phyloP scores from a whole-genome alignment of 2,888 invertebrate genomes.

The Torymus texanus region DNA sequence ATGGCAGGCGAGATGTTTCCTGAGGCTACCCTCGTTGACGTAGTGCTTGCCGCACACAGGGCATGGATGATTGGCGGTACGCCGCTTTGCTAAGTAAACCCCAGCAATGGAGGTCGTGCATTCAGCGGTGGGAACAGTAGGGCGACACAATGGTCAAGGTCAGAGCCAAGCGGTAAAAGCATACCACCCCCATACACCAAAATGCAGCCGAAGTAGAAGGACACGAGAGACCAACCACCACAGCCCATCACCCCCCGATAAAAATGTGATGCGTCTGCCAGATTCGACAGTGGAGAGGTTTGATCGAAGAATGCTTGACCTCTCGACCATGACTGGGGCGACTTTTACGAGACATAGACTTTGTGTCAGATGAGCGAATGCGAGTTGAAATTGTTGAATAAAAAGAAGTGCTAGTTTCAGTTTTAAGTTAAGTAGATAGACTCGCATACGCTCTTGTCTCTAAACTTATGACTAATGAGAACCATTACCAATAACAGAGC shows the following conservation, averaged over 20 bases:
- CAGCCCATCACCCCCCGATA: neutral
- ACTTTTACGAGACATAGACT: too few relatives aligned
- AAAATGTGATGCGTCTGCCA: too few relatives aligned
- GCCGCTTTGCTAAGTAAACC: conserved; percentile 91
- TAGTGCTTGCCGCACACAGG: conserved; percentile 97
- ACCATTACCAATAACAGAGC: conserved; percentile 26
- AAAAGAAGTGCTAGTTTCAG: too few relatives aligned
- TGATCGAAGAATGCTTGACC: too few relatives aligned
- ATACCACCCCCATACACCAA: conserved; percentile 61
- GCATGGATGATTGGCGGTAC: conserved; percentile 95
- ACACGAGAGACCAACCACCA: conserved; percentile 34
- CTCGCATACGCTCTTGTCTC: neutral
- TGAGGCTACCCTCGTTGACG: conserved; percentile 93
- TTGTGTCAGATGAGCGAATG: too few relatives aligned
- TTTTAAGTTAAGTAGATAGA: too few relatives aligned
- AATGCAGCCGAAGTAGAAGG: conserved; percentile 59
- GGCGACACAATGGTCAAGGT: conserved; percentile 71
- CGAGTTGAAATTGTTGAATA: too few relatives aligned
- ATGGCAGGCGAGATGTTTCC: conserved; percentile 95
- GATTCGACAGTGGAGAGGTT: too few relatives aligned
- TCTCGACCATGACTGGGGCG: too few relatives aligned
- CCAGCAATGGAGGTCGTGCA: conserved; percentile 76
- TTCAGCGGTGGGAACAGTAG: conserved; percentile 76
- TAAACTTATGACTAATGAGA: neutral
- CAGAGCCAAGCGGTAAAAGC: conserved; percentile 75